phyloP scores from a whole-genome alignment of 2,888 invertebrate genomes.

The Pecten maximus region DNA sequence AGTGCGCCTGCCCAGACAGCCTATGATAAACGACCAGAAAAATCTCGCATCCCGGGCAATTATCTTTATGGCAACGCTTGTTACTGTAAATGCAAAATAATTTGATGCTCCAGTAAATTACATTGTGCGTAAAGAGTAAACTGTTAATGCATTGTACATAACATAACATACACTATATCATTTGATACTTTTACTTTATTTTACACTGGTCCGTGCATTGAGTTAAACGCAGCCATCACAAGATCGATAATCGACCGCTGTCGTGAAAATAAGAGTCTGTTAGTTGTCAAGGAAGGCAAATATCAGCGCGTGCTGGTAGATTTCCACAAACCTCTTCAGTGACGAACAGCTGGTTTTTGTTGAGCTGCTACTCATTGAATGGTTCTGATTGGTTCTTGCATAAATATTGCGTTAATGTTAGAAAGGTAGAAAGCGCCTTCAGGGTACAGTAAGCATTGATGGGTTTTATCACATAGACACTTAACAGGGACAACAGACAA shows the following conservation, averaged over 20 bases:
- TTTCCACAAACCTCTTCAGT: background rate
- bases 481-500: background rate
- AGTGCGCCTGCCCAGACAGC: background rate
- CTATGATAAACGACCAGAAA: background rate
- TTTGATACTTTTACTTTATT: background rate
- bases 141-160: background rate
- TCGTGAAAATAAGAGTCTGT: background rate
- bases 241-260: constrained; percentile 14
- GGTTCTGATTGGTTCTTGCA: constrained; percentile 23
- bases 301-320: constrained; percentile 2
- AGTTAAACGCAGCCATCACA: background rate
- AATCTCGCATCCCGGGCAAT: background rate
- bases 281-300: background rate
- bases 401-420: background rate
- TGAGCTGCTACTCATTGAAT: background rate
- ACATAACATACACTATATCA: background rate
- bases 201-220: background rate
- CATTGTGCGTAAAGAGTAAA: background rate
- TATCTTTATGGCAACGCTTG: background rate
- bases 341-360: background rate
- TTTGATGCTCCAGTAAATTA: background rate
- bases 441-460: background rate
- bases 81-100: background rate
- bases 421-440: constrained; percentile 22
- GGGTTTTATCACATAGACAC: background rate